Base-by-base conservation (phyloP, 2,797 vertebrate genomes). In the Crocodylus rhombifer region DNA sequence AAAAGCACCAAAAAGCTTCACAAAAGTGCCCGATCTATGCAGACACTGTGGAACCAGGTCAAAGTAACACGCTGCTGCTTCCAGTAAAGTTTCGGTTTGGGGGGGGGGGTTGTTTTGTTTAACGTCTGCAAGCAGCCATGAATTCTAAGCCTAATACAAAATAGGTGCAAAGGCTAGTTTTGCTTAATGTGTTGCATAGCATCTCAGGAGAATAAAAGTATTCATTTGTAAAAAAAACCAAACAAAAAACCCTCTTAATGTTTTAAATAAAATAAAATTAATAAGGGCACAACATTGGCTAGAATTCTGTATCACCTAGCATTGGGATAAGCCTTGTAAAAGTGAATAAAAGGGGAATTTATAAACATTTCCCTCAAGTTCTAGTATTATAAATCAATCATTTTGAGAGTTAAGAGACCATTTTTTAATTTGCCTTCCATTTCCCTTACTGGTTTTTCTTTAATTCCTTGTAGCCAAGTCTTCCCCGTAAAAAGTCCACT, bases 131-230 rank as follows among this genome's bases (percentile, higher is more conserved):
- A 42, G 42, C 42, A 9, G 42, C 42, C 64, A 63, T 26, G 51
- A 94, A 91, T 90, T 74, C 42, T 28, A 61, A 82, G 63, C n/a
- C 5, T 85, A 69, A 93, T 93, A 85, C 23, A 63, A 63, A 91
- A 80, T 18, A 61, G 56, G 55, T 62, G 21, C 75, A 71, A 56
- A 67, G 61, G 28, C 36, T 10, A 79, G n/a, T 74, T 82, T 60
- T 88, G 33, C 58, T 55, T 74, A 87, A 87, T 42, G 42, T 42
- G 42, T 83, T 55, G 82, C 61, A 33, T 60, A 69, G 61, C 57
- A 79, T 87, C 36, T 82, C 77, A 82, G 58, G 51, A 77, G 84
- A 60, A 65, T 30, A 51, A 79, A 88, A 57, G 74, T 77, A 75
- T 2, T 77, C 16, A 73, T 20, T 65, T 21, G 26, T 58, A 30